Evolutionary conservation across 1,140 invertebrate genomes (phyloP).

Genomic region (Calephelis nemesis): DNA sequence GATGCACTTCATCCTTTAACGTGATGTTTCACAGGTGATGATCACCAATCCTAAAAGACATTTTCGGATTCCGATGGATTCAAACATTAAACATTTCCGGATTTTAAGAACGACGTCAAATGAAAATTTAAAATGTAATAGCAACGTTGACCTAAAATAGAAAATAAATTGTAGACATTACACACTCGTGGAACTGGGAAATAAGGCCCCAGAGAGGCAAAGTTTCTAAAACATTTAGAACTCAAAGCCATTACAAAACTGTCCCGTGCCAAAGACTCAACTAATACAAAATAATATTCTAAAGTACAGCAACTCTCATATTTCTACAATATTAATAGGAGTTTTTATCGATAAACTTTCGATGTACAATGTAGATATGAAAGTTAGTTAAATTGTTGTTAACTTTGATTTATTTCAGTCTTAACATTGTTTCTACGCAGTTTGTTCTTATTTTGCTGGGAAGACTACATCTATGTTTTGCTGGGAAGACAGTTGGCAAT

Average conservation of each 20-base stretch:
- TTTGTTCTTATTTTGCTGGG: not conserved
- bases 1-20: too few relatives aligned
- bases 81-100: too few relatives aligned
- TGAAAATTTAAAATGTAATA: too few relatives aligned
- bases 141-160: too few relatives aligned
- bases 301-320: slow-evolving; percentile 9
- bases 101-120: too few relatives aligned
- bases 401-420: slow-evolving; percentile 6
- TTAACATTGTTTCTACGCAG: not conserved
- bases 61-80: too few relatives aligned
- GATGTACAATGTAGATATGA: slow-evolving; percentile 12
- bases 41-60: too few relatives aligned
- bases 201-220: not conserved
- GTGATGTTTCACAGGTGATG: too few relatives aligned
- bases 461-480: not conserved
- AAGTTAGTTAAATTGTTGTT: slow-evolving; percentile 4
- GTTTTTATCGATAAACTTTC: slow-evolving; percentile 16
- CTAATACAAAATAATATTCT: slow-evolving; percentile 5
- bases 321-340: slow-evolving; percentile 14
- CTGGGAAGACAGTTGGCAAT: not conserved
- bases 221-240: not conserved
- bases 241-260: not conserved
- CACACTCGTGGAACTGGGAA: too few relatives aligned
- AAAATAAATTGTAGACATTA: too few relatives aligned
- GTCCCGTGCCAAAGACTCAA: not conserved